Base-by-base conservation (phyloP, 2,888 invertebrate species). In the Chrysolina oricalcia region DNA sequence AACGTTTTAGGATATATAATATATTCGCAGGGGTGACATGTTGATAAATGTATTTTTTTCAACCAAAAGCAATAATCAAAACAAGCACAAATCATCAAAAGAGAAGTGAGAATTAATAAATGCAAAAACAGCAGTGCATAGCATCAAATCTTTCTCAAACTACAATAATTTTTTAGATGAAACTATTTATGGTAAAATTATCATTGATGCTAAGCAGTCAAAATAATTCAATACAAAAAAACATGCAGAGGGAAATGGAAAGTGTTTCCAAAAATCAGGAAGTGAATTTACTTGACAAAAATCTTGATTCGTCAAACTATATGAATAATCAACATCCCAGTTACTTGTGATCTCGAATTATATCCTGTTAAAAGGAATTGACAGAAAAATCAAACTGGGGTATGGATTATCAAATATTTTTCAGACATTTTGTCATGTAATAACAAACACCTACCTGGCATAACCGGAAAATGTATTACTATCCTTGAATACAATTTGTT, bases 11-110 rank as follows among this genome's bases (percentile, higher is more conserved):
- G 40, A 40, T 53, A 35, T 53, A 35, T 67, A 17, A 67, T 53
- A 53, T 66, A 66, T 35, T 53, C 43, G 86, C 85, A 86, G 87
- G 87, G 87, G 87, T 87, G 87, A 87, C 87, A 87, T 83, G 80
- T 86, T 86, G 86, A 86, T 86, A 81, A 81, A 82, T 75, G 82
- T 77, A 75, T 62, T 64, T 73, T 76, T 72, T 73, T 23, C 70
- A 77, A 79, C 67, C 76, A 74, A 77, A 75, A 73, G 71, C 72
- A 74, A 74, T 59, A 27, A 59, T 59, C 50, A 67, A 27, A 67
- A 43, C 35, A 68, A 53, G 53, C 68, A 68, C 27, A 40, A 63
- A 73, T 43, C 27, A 63, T 62, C 50, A 40, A 72, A 46, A 59
- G 62, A 15, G 56, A 67, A 27, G 59, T 21, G 35, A 53, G 53